A percentile compares a stretch with the other conserved stretches of the same genome.
Evolutionary conservation across 2,113 vertebrate genomes (phyloP).

Genomic region (Phaetusa simplex): DNA sequence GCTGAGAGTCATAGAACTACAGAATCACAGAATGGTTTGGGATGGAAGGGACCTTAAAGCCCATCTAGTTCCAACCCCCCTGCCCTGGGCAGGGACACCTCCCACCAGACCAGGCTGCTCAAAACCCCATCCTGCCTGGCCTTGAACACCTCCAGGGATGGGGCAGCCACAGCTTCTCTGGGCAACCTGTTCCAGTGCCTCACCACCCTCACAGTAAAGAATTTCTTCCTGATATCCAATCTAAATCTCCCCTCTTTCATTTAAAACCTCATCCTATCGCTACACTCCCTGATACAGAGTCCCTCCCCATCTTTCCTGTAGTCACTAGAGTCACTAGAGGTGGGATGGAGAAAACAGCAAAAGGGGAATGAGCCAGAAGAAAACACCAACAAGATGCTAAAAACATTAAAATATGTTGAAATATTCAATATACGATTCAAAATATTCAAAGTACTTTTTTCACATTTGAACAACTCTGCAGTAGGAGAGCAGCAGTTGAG

Average conservation of each 20-base stretch:
- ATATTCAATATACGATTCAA: not conserved
- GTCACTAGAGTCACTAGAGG: not conserved
- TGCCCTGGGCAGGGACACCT: not conserved
- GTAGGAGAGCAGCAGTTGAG: not conserved
- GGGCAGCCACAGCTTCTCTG: not conserved
- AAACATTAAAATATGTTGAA: not conserved
- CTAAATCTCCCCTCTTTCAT: not conserved
- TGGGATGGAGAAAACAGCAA: not conserved
- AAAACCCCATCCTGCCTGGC: not conserved
- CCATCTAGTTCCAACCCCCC: not conserved
- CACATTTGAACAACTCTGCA: not conserved
- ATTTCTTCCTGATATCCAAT: not conserved
- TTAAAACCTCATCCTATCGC: not conserved
- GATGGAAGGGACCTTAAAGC: not conserved
- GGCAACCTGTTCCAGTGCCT: not conserved
- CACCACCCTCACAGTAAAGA: not conserved
- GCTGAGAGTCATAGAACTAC: not conserved
- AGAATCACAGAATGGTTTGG: not conserved
- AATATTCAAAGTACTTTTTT: not conserved
- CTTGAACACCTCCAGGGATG: not conserved
- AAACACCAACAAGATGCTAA: not conserved
- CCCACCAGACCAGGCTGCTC: not conserved
- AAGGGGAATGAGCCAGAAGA: not conserved
- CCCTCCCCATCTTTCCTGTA: not conserved
- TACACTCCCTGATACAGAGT: not conserved